Percentiles rank a stretch among this genome's conserved stretches.
Conservation (phyloP, 35 echinoderm and acorn worm genomes). For the Eucidaris tribuloides region DNA sequence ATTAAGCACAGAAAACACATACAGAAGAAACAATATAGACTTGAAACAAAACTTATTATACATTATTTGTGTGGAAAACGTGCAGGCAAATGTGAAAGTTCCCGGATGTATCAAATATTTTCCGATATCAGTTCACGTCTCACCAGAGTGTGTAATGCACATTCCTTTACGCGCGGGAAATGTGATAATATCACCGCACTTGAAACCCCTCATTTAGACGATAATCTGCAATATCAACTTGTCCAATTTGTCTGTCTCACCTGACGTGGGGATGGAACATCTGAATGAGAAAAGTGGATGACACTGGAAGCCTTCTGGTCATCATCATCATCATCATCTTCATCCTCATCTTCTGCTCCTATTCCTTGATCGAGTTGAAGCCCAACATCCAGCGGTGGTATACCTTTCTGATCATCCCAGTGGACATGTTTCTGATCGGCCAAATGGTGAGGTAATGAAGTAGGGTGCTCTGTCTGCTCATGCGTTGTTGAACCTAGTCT, state of each 20-base stretch:
- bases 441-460: neutral
- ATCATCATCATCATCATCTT: neutral
- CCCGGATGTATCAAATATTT: neutral
- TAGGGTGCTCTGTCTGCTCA: neutral
- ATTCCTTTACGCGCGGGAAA: too few species aligned
- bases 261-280: too few species aligned
- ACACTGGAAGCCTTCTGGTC: neutral
- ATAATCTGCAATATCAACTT: neutral
- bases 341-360: constrained; percentile 13
- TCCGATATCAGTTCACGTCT: neutral
- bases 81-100: too few species aligned
- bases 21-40: too few species aligned
- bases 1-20: too few species aligned
- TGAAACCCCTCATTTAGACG: neutral
- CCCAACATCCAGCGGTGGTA: neutral
- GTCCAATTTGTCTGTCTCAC: neutral
- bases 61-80: too few species aligned
- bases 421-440: constrained; percentile 6
- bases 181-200: neutral
- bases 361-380: constrained; percentile 1
- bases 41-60: too few species aligned
- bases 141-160: neutral
- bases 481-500: neutral
- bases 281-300: constrained; percentile 45
- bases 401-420: neutral